Percentiles rank a stretch among this genome's conserved stretches.
phyloP scores from a whole-genome alignment of 2,888 invertebrate genomes.

The Melanostoma scalare region DNA sequence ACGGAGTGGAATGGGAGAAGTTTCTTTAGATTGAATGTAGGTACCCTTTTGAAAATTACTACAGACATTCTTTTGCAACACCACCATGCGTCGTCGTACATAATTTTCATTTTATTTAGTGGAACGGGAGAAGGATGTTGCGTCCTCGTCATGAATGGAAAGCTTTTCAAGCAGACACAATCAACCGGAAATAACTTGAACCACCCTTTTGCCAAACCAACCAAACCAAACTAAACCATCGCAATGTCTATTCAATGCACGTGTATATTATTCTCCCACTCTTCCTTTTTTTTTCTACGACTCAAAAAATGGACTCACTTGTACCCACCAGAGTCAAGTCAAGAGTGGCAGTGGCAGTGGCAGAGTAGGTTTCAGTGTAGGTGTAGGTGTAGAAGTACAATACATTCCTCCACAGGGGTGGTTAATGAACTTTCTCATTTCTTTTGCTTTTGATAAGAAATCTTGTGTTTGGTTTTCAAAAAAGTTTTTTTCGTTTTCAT shows the following conservation, averaged over 20 bases:
- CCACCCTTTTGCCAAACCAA: slow-evolving; percentile 47
- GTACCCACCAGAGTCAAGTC: too few relatives aligned
- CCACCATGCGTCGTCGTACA: slow-evolving; percentile 35
- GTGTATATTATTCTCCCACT: slow-evolving; percentile 1
- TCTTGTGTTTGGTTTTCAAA: slow-evolving; percentile 41
- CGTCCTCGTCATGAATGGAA: slow-evolving; percentile 43
- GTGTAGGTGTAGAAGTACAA: slow-evolving; percentile 8
- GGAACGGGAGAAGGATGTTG: slow-evolving; percentile 25
- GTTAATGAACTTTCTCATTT: slow-evolving; percentile 66
- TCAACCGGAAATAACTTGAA: slow-evolving; percentile 72
- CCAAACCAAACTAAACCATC: slow-evolving; percentile 14
- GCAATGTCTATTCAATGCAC: slow-evolving; percentile 44
- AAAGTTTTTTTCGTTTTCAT: not conserved
- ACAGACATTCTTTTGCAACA: slow-evolving; percentile 62
- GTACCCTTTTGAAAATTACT: slow-evolving; percentile 70
- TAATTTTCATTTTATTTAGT: slow-evolving; percentile 41
- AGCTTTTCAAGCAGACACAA: slow-evolving; percentile 64
- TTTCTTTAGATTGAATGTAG: slow-evolving; percentile 47
- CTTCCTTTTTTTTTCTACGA: too few relatives aligned
- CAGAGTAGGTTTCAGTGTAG: not conserved
- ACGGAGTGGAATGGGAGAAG: not conserved
- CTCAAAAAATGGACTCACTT: too few relatives aligned
- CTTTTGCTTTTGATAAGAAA: slow-evolving; percentile 41
- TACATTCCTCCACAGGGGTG: slow-evolving; percentile 39
- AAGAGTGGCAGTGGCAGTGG: too few relatives aligned